Percentiles rank a stretch among this genome's conserved stretches.
phyloP scores from a whole-genome alignment of 2,113 vertebrate genomes.

The Channa argus region DNA sequence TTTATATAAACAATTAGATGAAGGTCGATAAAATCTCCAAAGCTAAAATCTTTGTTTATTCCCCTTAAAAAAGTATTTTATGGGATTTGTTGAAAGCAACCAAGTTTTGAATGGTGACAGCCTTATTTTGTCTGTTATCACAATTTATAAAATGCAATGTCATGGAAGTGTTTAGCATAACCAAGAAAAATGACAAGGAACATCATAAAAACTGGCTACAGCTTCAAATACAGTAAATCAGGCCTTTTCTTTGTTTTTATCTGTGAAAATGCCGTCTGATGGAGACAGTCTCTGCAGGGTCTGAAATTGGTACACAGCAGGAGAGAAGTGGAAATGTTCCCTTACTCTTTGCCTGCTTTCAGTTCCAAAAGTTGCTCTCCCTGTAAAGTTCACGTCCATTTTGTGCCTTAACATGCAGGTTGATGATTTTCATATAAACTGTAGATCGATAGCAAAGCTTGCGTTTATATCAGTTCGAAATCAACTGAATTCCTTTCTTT shows the following conservation, averaged over 20 bases:
- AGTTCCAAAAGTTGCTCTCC: not conserved
- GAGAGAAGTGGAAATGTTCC: not conserved
- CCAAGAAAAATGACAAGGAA: too few species aligned
- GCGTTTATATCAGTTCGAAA: slow-evolving; percentile 8
- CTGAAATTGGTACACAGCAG: not conserved
- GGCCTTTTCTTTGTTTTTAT: not conserved
- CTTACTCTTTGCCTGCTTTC: not conserved
- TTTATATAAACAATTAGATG: too few species aligned
- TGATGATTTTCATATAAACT: not conserved
- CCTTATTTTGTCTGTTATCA: too few species aligned
- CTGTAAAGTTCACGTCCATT: not conserved
- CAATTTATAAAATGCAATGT: too few species aligned
- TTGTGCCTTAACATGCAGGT: not conserved
- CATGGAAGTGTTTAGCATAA: too few species aligned
- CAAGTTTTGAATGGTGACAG: too few species aligned
- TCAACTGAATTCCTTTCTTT: not conserved
- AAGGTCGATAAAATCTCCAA: too few species aligned
- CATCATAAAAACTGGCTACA: too few species aligned
- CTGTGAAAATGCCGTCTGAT: not conserved
- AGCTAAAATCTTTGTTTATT: too few species aligned
- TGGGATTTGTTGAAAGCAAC: too few species aligned
- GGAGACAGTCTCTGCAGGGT: not conserved
- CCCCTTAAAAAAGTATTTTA: too few species aligned
- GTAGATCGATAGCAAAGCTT: not conserved
- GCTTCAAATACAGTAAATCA: not conserved